Evolutionary conservation across 1,140 invertebrate species (phyloP), one percentile per base, ranked within the genome.

Genomic region (Drosophila murphyi): DNA sequence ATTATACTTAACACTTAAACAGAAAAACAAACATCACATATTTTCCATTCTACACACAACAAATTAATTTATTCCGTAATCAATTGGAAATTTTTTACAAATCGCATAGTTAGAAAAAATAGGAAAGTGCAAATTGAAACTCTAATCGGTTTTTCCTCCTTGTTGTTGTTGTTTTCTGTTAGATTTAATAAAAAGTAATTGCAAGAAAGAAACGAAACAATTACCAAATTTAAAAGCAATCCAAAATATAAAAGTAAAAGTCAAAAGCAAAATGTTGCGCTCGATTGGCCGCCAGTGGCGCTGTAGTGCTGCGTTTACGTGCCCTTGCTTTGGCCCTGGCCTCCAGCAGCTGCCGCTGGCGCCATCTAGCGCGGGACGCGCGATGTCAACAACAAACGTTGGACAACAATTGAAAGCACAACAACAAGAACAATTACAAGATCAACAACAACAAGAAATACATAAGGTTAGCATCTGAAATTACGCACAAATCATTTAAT

Each of bases 271-370:
- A 82, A 90, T 92, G 91, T 92, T 92, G 85, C 91, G 89, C 91
- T 92, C 83, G 73, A 82, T 92, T 92, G 83, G 83, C 82, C 86
- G 86, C 78, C 85, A 90, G 77, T 90, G 82, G 82, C 85, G 89
- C 81, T 90, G 78, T 81, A 81, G 86, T 89, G 80, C 86, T 81
- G 81, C 86, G 85, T 88, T 88, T 88, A 83, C 78, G 85, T 87
- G 83, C 82, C 75, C 50, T 76, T 85, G 71, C 64, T 41, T 39
- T 37, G 59, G 37, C 37, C 39, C 55, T 67, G 70, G 39, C 55
- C 54, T 63, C 77, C 77, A 70, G 54, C 78, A 65, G 57, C 51
- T 55, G 62, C 80, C 64, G 65, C 51, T 78, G 81, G 76, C 76
- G 83, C 67, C 78, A 73, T 78, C 83, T 80, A 71, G 76, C 70